A percentile compares a stretch with the other conserved stretches of the same genome.
phyloP scores from a whole-genome alignment of 2,113 vertebrate genomes.

The Paramisgurnus dabryanus region DNA sequence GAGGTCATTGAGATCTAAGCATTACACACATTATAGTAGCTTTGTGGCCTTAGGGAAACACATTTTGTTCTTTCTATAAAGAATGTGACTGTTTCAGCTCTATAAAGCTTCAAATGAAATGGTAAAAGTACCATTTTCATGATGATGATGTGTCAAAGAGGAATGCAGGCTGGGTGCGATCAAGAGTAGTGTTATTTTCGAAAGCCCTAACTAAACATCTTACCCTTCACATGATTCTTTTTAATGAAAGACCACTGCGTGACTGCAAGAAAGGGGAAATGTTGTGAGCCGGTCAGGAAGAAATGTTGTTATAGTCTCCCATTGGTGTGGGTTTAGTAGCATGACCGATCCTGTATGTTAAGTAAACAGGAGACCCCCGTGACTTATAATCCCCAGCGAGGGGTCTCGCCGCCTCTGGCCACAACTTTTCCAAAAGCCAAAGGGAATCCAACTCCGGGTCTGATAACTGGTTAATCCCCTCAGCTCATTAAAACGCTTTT shows the following conservation, averaged over 20 bases:
- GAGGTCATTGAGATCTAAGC: constrained; percentile 18
- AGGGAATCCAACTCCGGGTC: constrained; percentile 28
- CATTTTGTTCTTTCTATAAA: constrained; percentile 11
- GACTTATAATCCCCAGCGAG: constrained; percentile 31
- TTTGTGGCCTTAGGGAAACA: constrained; percentile 5
- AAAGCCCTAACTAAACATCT: background rate
- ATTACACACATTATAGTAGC: constrained; percentile 16
- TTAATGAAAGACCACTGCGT: background rate
- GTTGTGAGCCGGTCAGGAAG: background rate
- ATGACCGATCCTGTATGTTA: constrained; percentile 35
- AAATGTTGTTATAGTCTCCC: background rate
- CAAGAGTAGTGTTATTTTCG: background rate
- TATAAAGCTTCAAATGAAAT: constrained; percentile 9
- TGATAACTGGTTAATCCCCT: constrained; percentile 42
- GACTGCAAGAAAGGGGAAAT: background rate
- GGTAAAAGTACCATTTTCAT: background rate
- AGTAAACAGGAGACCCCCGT: constrained; percentile 33
- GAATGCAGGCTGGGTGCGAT: background rate
- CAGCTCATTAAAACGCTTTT: constrained; percentile 28
- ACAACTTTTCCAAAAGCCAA: constrained; percentile 23
- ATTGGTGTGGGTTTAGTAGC: constrained; percentile 8
- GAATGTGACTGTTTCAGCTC: background rate
- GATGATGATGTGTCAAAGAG: constrained; percentile 6
- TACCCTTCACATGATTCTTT: background rate
- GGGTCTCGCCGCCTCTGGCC: constrained; percentile 11